These are phyloP conservation scores for Bovichtus diacanthus DNA, from an alignment of 2,797 vertebrate species.

Conservation along the genomic window DNA sequence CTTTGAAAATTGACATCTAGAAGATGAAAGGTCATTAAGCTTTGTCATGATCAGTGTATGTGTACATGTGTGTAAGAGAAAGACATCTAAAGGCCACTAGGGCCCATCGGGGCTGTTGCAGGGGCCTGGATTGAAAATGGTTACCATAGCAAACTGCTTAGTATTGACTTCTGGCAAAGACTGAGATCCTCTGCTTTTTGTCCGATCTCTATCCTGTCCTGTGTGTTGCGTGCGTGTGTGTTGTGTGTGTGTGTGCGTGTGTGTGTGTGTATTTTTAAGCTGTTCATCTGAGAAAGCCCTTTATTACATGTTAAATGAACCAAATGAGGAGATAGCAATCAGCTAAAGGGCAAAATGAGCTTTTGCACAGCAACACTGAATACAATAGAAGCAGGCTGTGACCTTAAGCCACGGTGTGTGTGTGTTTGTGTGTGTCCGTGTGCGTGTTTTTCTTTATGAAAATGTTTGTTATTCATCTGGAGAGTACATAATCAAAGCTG, in stretches of 20 bases:
- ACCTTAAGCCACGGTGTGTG: constrained; percentile 36
- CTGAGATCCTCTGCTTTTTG: constrained; percentile 56
- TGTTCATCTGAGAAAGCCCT: constrained; percentile 48
- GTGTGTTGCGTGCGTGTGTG: constrained; percentile 11
- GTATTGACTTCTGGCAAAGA: constrained; percentile 68
- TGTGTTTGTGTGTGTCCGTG: neutral
- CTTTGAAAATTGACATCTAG: neutral
- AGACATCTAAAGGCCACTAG: constrained; percentile 19
- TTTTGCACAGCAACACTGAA: constrained; percentile 45
- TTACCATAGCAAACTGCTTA: constrained; percentile 66
- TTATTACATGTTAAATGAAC: constrained; percentile 65
- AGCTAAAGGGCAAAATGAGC: constrained; percentile 57
- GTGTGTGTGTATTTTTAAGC: constrained; percentile 30
- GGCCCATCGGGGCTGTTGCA: constrained; percentile 19
- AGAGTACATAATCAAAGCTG: constrained; percentile 32
- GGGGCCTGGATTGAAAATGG: constrained; percentile 29
- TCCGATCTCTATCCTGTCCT: constrained; percentile 17
- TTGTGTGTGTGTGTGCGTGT: constrained; percentile 6
- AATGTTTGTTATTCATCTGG: constrained; percentile 17
- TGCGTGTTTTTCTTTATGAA: constrained; percentile 13
- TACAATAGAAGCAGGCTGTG: constrained; percentile 49
- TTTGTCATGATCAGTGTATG: constrained; percentile 1
- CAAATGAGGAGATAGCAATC: constrained; percentile 65
- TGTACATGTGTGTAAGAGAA: neutral
- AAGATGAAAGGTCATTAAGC: constrained; percentile 6